Conservation (phyloP, 2,888 invertebrate genomes). For the Drosophila kanekoi region DNA sequence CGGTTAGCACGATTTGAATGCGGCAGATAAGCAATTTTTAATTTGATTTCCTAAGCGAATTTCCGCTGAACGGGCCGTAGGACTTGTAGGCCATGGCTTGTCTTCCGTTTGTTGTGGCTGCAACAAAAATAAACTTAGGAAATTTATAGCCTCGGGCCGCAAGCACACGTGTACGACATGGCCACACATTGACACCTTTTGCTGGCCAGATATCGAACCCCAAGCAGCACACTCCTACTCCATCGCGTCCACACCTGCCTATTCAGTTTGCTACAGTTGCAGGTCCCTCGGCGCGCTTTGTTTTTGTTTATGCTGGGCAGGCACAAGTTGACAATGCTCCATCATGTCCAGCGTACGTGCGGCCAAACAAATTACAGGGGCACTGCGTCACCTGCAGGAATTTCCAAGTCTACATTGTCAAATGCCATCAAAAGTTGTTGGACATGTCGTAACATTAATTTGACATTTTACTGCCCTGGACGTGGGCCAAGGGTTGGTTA, state of each 20-base stretch:
- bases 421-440: constrained; percentile 79
- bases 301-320: constrained; percentile 79
- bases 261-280: constrained; percentile 56
- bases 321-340: constrained; percentile 75
- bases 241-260: constrained; percentile 11
- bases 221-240: constrained; percentile 7
- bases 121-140: constrained; percentile 56
- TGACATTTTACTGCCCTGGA: constrained; percentile 78
- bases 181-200: constrained; percentile 78
- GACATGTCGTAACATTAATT: constrained; percentile 82
- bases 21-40: constrained; percentile 66
- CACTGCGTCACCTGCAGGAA: constrained; percentile 82
- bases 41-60: constrained; percentile 77
- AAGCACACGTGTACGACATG: constrained; percentile 73
- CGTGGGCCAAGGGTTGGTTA: constrained; percentile 36
- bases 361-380: constrained; percentile 79
- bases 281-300: constrained; percentile 73
- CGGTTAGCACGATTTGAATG: constrained; percentile 33
- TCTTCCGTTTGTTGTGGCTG: constrained; percentile 30
- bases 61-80: constrained; percentile 57
- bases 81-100: constrained; percentile 11
- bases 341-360: constrained; percentile 70
- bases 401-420: constrained; percentile 78
- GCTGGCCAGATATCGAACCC: constrained; percentile 21
- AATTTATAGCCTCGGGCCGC: constrained; percentile 69